Evolutionary conservation across 1,140 invertebrate species (phyloP), one percentile per base, ranked within the genome.

Genomic region (Sycophila sp.): DNA sequence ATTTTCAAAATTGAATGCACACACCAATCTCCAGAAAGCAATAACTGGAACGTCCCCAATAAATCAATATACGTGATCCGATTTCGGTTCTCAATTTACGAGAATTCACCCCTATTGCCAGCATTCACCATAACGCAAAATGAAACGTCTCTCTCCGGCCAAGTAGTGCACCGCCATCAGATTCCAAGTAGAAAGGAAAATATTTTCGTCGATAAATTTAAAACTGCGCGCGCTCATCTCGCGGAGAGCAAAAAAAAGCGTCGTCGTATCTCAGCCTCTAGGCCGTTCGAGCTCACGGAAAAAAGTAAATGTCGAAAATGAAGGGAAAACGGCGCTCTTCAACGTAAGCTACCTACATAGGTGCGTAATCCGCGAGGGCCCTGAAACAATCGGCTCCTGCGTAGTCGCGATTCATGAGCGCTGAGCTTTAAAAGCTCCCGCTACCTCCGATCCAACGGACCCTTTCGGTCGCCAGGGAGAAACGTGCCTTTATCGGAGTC

Each of bases 381-480:
- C 55, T 62, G 32, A 72, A 67, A 72, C 70, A 67, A 72, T 72
- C 70, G 56, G 11, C 56, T 58, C 36, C 38, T 38, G 38, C 42
- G n/a, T 10, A 28, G 34, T 28, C 11, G 53, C 63, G 63, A 72
- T 72, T 66, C 67, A 67, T 67, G 63, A 62, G 42, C 15, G 22
- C 19, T n/a, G 10, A 26, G 36, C 22, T 49, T n/a, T n/a, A n/a
- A n/a, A n/a, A n/a, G n/a, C n/a, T n/a, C n/a, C n/a, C n/a, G n/a
- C n/a, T n/a, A n/a, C n/a, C n/a, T n/a, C n/a, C n/a, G n/a, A n/a
- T n/a, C n/a, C n/a, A n/a, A n/a, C n/a, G n/a, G n/a, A n/a, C n/a
- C n/a, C n/a, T n/a, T n/a, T n/a, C n/a, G n/a, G n/a, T n/a, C n/a
- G n/a, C n/a, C n/a, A n/a, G n/a, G n/a, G n/a, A n/a, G n/a, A n/a